phyloP scores from a whole-genome alignment of 2,888 invertebrate species.

The Dermolepida albohirtum region DNA sequence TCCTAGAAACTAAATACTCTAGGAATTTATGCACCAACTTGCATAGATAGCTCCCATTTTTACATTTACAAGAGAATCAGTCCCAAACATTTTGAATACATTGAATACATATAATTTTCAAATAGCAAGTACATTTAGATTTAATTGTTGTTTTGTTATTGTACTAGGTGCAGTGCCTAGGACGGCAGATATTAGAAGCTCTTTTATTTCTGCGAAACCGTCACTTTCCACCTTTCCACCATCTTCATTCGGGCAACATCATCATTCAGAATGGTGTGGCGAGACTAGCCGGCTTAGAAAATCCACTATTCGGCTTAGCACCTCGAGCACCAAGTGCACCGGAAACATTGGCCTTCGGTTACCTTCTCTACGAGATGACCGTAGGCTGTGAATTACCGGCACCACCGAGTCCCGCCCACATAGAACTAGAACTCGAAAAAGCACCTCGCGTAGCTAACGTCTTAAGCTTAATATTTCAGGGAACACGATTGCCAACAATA shows the following conservation, averaged over 20 bases:
- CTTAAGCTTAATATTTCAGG: constrained; percentile 63
- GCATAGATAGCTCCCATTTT: no score
- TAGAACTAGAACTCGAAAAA: constrained; percentile 75
- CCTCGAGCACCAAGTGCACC: constrained; percentile 70
- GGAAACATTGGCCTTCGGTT: constrained; percentile 81
- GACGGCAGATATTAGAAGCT: constrained; percentile 89
- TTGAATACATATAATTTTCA: no score
- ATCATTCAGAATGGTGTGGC: constrained; percentile 93
- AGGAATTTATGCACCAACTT: no score
- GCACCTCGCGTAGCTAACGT: constrained; percentile 74
- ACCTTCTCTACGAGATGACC: constrained; percentile 92
- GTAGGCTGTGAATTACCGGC: constrained; percentile 84
- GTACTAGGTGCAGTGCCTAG: constrained; percentile 83
- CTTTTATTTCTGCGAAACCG: constrained; percentile 86
- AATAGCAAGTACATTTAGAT: not conserved
- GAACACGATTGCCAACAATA: constrained; percentile 76
- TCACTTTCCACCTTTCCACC: constrained; percentile 87
- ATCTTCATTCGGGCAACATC: constrained; percentile 91
- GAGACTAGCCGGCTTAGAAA: constrained; percentile 88
- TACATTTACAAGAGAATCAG: no score
- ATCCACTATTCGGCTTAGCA: constrained; percentile 81
- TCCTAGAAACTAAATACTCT: no score
- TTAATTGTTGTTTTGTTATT: not conserved
- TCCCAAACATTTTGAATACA: no score
- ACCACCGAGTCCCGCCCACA: constrained; percentile 79